Evolutionary conservation across 2,888 invertebrate species (phyloP).

Genomic region (Malthinus flaveolus): DNA sequence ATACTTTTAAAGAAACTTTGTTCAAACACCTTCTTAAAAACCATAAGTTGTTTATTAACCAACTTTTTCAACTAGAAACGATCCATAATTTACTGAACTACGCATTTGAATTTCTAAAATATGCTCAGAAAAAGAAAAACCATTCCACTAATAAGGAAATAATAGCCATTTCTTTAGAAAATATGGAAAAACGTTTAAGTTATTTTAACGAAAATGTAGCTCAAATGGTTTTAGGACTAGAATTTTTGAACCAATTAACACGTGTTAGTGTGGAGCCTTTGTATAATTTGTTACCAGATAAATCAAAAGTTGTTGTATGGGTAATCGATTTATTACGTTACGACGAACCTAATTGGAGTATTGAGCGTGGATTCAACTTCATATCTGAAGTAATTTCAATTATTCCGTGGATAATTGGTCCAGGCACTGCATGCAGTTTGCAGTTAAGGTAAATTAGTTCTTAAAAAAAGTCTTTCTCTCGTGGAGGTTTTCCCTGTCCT

Average conservation of each 20-base stretch:
- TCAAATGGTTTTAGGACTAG: constrained; percentile 33
- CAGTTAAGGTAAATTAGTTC: constrained; percentile 38
- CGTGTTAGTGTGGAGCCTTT: background rate
- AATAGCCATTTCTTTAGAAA: constrained; percentile 28
- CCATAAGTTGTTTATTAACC: constrained; percentile 36
- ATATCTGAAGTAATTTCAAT: constrained; percentile 35
- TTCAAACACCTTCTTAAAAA: constrained; percentile 38
- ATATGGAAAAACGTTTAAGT: constrained; percentile 37
- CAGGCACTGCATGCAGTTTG: constrained; percentile 27
- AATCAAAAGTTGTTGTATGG: constrained; percentile 25
- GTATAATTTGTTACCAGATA: constrained; percentile 9
- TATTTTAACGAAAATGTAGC: constrained; percentile 35
- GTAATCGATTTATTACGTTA: constrained; percentile 25
- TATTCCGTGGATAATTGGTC: constrained; percentile 30
- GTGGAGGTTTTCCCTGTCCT: too few relatives aligned
- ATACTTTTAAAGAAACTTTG: constrained; percentile 41
- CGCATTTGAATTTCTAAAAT: constrained; percentile 27
- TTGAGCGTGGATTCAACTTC: constrained; percentile 29
- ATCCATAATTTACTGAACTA: constrained; percentile 9
- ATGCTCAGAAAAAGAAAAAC: constrained; percentile 30
- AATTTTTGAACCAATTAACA: constrained; percentile 35
- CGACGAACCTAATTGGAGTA: constrained; percentile 18
- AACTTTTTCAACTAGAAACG: background rate
- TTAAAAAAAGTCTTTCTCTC: background rate
- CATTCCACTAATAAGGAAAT: constrained; percentile 19